A percentile compares a stretch with the other conserved stretches of the same genome.
Evolutionary conservation across 2,113 vertebrate species (phyloP).

Genomic region (Poicephalus gulielmi): DNA sequence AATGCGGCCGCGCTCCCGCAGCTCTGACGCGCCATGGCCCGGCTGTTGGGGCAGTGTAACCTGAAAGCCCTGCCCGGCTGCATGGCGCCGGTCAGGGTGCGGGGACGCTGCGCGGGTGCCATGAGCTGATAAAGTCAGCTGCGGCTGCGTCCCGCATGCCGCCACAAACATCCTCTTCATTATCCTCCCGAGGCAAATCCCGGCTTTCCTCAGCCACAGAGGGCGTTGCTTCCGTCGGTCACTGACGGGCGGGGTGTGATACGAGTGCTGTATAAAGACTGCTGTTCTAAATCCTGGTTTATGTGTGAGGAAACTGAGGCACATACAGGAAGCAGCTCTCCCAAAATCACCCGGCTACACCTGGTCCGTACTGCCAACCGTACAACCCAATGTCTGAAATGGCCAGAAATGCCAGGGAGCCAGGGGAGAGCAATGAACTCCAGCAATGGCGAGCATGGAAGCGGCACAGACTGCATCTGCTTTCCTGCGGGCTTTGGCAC

Average conservation of each 20-base stretch:
- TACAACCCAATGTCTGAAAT: fast-evolving
- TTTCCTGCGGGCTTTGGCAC: neutral
- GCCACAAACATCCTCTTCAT: neutral
- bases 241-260: neutral
- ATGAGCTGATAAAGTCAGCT: neutral
- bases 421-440: neutral
- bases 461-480: fast-evolving
- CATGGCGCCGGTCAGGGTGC: fast-evolving
- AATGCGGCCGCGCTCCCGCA: fast-evolving
- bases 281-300: neutral
- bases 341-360: neutral
- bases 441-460: fast-evolving
- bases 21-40: fast-evolving
- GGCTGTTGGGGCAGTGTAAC: fast-evolving
- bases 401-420: fast-evolving
- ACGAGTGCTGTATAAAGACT: neutral
- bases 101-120: neutral
- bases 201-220: neutral
- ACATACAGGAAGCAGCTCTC: fast-evolving
- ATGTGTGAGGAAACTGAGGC: neutral
- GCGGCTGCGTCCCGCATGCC: neutral
- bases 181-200: neutral
- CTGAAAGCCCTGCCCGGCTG: neutral
- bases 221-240: fast-evolving
- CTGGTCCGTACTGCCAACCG: fast-evolving